These are phyloP conservation scores for Drosophila kohkoa DNA, from an alignment of 1,140 invertebrate genomes.

Conservation along the genomic window DNA sequence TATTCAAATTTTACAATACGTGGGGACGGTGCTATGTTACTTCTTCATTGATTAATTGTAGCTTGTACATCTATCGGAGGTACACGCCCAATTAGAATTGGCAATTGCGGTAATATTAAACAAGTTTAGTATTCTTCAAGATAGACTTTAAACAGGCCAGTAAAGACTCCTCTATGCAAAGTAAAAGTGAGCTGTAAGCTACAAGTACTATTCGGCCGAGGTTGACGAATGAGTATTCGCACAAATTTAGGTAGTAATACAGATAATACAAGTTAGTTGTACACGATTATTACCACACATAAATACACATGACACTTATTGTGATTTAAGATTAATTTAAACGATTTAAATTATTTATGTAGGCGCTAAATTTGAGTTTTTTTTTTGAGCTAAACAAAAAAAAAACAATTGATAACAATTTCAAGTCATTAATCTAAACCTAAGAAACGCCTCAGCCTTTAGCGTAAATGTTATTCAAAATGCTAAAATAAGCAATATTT, in stretches of 20 bases:
- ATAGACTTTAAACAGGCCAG: too few relatives aligned
- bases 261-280: background rate
- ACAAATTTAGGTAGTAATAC: background rate
- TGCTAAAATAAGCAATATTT: slow-evolving; percentile 65
- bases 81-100: too few relatives aligned
- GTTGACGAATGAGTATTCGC: background rate
- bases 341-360: slow-evolving; percentile 42
- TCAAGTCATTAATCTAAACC: slow-evolving; percentile 36
- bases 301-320: slow-evolving; percentile 24
- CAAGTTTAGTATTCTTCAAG: too few relatives aligned
- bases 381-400: slow-evolving; percentile 18
- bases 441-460: slow-evolving; percentile 20
- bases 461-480: slow-evolving; percentile 34
- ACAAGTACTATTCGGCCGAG: background rate
- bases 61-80: too few relatives aligned
- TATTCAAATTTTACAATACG: too few relatives aligned
- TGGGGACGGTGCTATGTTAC: too few relatives aligned
- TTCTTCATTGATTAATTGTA: too few relatives aligned
- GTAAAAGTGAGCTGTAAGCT: too few relatives aligned
- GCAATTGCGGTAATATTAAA: too few relatives aligned
- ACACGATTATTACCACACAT: background rate
- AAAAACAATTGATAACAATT: slow-evolving; percentile 6
- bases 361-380: slow-evolving; percentile 35
- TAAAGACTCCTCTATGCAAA: too few relatives aligned
- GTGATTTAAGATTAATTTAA: slow-evolving; percentile 50